These are phyloP conservation scores for Cercopithecus neglectus DNA, from an alignment of 2,797 vertebrate genomes.

Conservation along the genomic window DNA sequence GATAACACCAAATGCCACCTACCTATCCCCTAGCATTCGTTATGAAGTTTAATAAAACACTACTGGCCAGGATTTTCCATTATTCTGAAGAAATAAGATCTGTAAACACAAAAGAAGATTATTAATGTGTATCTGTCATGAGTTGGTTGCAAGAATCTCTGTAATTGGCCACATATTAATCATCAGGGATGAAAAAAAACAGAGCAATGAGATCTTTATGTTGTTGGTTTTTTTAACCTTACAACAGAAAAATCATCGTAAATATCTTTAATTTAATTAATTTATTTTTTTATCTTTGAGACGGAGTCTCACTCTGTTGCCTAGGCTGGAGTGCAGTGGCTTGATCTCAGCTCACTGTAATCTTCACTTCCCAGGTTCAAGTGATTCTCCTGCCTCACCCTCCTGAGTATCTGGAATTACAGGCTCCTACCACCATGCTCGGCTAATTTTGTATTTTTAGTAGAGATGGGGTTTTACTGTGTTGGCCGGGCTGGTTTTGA, in stretches of 20 bases:
- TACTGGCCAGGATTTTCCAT: constrained; percentile 17
- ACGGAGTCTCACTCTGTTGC: background rate
- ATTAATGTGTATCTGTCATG: background rate
- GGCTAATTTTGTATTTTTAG: background rate
- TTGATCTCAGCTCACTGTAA: background rate
- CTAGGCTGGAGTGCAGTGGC: background rate
- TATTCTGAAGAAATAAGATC: constrained; percentile 54
- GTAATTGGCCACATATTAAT: constrained; percentile 22
- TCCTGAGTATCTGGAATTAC: background rate
- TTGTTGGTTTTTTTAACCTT: background rate
- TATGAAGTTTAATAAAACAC: constrained; percentile 47
- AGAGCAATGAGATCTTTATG: background rate
- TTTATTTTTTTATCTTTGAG: background rate
- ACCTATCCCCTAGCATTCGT: background rate
- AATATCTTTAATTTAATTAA: background rate
- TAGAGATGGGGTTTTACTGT: background rate
- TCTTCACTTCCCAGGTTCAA: background rate
- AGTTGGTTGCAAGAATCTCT: background rate
- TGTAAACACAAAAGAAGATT: constrained; percentile 47
- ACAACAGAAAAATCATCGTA: background rate
- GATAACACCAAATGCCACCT: background rate
- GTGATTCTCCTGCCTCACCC: background rate
- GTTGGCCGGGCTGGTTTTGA: background rate
- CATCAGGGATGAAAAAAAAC: background rate
- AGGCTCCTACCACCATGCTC: background rate